Evolutionary conservation across 2,888 invertebrate species (phyloP).

Genomic region (Fragum sueziense): DNA sequence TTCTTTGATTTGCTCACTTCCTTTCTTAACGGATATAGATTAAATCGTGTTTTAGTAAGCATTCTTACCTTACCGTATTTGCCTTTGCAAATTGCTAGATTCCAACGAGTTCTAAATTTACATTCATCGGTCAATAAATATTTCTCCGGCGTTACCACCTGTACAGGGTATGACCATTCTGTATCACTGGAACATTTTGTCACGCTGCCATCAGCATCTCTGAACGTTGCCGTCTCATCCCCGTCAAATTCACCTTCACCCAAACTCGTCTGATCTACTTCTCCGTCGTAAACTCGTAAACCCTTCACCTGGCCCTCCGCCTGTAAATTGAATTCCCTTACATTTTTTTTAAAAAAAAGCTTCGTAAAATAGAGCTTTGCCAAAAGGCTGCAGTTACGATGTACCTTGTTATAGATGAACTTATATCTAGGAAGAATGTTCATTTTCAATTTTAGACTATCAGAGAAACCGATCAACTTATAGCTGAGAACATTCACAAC

Average conservation of each 20-base stretch:
- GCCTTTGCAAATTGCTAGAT: constrained; percentile 13
- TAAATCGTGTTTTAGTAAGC: too few relatives aligned
- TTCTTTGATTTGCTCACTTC: too few relatives aligned
- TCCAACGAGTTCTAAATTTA: constrained; percentile 21
- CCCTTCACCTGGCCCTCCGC: constrained; percentile 28
- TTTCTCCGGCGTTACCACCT: constrained; percentile 22
- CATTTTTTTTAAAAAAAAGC: too few relatives aligned
- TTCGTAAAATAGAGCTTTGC: too few relatives aligned
- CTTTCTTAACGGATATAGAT: too few relatives aligned
- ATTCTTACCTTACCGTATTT: constrained; percentile 27
- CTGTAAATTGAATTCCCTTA: too few relatives aligned
- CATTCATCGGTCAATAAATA: background rate
- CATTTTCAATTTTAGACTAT: too few relatives aligned
- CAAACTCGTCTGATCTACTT: background rate
- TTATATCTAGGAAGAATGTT: too few relatives aligned
- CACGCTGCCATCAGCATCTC: constrained; percentile 32
- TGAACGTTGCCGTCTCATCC: constrained; percentile 28
- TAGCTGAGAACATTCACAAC: too few relatives aligned
- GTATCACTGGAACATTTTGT: constrained; percentile 21
- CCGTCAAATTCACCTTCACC: constrained; percentile 16
- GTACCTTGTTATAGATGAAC: too few relatives aligned
- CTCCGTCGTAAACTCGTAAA: constrained; percentile 36
- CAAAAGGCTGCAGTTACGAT: too few relatives aligned
- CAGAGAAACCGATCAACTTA: too few relatives aligned
- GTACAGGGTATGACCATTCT: background rate